These are phyloP conservation scores for Stomatorhinus walkeri DNA, from an alignment of 2,797 vertebrate genomes.

Conservation along the genomic window DNA sequence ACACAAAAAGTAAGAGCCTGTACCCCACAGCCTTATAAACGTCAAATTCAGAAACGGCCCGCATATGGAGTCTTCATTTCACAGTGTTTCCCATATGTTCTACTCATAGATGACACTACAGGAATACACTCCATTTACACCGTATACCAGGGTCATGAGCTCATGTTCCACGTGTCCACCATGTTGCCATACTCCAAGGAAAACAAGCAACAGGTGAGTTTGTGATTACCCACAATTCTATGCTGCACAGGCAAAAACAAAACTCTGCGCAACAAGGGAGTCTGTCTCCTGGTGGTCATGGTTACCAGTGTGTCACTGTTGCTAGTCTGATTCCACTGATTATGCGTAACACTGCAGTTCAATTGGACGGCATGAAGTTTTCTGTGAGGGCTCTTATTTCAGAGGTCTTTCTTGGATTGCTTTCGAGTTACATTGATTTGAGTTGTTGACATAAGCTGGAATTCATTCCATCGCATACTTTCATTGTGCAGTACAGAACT, in stretches of 20 bases:
- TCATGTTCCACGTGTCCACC: constrained; percentile 98
- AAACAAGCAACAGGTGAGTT: constrained; percentile 90
- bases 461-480: neutral
- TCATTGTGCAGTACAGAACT: neutral
- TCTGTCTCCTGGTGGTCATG: neutral
- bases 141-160: constrained; percentile 95
- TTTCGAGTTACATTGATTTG: neutral
- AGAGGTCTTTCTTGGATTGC: neutral
- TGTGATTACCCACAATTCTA: constrained; percentile 15
- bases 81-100: constrained; percentile 13
- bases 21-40: neutral
- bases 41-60: neutral
- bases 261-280: neutral
- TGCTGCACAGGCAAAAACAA: neutral
- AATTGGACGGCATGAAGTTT: neutral
- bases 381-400: neutral
- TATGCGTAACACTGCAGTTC: neutral
- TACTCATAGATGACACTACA: constrained; percentile 85
- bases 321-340: neutral
- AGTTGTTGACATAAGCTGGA: neutral
- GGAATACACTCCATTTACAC: constrained; percentile 92
- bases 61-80: neutral
- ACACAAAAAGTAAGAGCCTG: constrained; percentile 87
- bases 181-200: constrained; percentile 98
- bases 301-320: neutral